Evolutionary conservation across 2,797 vertebrate species (phyloP).

Genomic region (Knipowitschia caucasica): DNA sequence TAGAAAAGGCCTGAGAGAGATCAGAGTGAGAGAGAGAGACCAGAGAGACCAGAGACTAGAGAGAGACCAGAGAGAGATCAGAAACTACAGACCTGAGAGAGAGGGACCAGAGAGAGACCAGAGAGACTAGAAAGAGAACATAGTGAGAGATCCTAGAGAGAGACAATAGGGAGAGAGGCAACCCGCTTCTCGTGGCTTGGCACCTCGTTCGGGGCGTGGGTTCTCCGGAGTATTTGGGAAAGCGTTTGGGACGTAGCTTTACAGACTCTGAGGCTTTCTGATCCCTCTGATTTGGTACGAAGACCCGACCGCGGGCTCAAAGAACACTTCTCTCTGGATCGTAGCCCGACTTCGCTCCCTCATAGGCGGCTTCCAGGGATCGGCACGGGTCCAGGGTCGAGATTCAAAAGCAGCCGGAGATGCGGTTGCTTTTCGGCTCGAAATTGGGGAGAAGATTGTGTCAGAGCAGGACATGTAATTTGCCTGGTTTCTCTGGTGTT

Average conservation of each 20-base stretch:
- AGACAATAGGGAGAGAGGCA: conserved; percentile 99
- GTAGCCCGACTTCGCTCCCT: conserved; percentile 66
- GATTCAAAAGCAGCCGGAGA: neutral
- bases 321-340: conserved; percentile 77
- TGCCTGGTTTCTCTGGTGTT: too few relatives aligned
- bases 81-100: too few relatives aligned
- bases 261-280: conserved; percentile 84
- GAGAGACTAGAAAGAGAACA: too few relatives aligned
- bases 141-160: too few relatives aligned
- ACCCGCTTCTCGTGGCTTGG: conserved; percentile 99
- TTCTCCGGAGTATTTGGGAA: neutral
- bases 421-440: neutral
- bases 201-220: conserved; percentile 83
- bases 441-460: too few relatives aligned
- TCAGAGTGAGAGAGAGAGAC: too few relatives aligned
- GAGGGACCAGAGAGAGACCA: too few relatives aligned
- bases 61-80: too few relatives aligned
- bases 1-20: too few relatives aligned
- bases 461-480: too few relatives aligned
- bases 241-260: conserved; percentile 70
- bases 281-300: conserved; percentile 91
- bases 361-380: conserved; percentile 11
- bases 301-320: conserved; percentile 91
- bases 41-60: too few relatives aligned
- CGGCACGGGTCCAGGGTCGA: conserved; percentile 26